Base-by-base conservation (phyloP, 2,888 invertebrate species). In the Drosophila kokeensis region DNA sequence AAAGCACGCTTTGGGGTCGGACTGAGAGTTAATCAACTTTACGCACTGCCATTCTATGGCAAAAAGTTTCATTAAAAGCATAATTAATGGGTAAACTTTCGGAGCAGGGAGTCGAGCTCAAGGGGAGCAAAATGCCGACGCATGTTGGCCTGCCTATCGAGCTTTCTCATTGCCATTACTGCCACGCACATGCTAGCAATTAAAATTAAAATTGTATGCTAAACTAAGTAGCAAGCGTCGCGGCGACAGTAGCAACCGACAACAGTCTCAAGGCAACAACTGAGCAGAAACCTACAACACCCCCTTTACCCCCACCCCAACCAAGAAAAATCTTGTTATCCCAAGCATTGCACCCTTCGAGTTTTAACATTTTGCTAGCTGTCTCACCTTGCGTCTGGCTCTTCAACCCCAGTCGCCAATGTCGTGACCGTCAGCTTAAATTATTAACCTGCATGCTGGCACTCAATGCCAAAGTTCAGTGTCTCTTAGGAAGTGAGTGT, bases 161-260 rank as follows among this genome's bases (percentile, higher is more conserved):
- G 40, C 67, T 6, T 15, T 15, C 34, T 75, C 64, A 55, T 54
- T 81, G 81, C 59, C 73, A 72, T 54, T 76, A 50, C 81, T 87
- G 85, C 81, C 88, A 88, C 83, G 90, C 87, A 87, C 90, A 87
- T 87, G 87, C 83, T 86, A 52, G 86, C 90, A 87, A 87, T 87
- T 90, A 87, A 88, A 90, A 87, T 87, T 87, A 87, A 88, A 87
- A 87, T 87, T 87, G 79, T 88, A 87, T 87, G 87, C 86, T 85
- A 88, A 90, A 90, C 87, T 89, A 88, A 87, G 87, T 90, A 82
- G 87, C 87, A 87, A 82, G 79, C 72, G 15, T 42, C 57, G 58
- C 49, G 42, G 63, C 34, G 59, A 21, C 59, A 57, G 29, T 38
- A n/a, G 40, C 61, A 66, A 57, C 48, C 34, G 49, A 57, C 69